A percentile compares a stretch with the other conserved stretches of the same genome.
phyloP scores from a whole-genome alignment of 2,888 invertebrate species.

The Drosophila recens region DNA sequence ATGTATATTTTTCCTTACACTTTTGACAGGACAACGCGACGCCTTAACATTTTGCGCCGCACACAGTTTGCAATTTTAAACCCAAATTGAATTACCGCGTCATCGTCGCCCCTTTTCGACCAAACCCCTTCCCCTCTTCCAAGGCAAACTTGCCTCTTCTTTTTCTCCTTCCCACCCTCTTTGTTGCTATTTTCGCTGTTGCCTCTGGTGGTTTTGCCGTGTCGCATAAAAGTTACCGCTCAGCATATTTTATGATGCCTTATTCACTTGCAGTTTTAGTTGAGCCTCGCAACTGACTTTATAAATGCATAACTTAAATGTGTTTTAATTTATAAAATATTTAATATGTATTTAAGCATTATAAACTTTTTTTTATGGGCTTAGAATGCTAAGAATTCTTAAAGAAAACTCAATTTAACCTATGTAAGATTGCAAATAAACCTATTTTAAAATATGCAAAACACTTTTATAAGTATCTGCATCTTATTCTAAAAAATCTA shows the following conservation, averaged over 20 bases:
- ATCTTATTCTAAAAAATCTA: too few relatives aligned
- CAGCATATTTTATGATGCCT: conserved; percentile 56
- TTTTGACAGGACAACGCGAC: conserved; percentile 28
- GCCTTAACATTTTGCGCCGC: conserved; percentile 46
- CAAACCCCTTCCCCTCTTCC: too few relatives aligned
- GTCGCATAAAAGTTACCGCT: conserved; percentile 37
- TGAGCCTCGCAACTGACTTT: conserved; percentile 8
- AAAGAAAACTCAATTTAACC: background rate
- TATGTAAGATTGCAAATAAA: background rate
- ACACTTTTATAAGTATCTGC: too few relatives aligned
- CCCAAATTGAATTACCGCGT: conserved; percentile 72
- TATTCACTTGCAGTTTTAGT: conserved; percentile 38
- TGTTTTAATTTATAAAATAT: conserved; percentile 1
- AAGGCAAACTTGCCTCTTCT: conserved; percentile 14
- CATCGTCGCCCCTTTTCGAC: conserved; percentile 12
- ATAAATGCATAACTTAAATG: conserved; percentile 14
- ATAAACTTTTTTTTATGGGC: background rate
- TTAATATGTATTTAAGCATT: conserved; percentile 4
- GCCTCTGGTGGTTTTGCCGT: conserved; percentile 15
- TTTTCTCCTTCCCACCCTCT: background rate
- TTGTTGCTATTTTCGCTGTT: background rate
- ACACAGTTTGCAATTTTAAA: conserved; percentile 70
- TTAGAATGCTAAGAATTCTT: background rate
- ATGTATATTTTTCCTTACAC: conserved; percentile 1
- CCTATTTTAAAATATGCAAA: background rate